phyloP scores from a whole-genome alignment of 2,797 vertebrate genomes.

The Enteromius treurensis region DNA sequence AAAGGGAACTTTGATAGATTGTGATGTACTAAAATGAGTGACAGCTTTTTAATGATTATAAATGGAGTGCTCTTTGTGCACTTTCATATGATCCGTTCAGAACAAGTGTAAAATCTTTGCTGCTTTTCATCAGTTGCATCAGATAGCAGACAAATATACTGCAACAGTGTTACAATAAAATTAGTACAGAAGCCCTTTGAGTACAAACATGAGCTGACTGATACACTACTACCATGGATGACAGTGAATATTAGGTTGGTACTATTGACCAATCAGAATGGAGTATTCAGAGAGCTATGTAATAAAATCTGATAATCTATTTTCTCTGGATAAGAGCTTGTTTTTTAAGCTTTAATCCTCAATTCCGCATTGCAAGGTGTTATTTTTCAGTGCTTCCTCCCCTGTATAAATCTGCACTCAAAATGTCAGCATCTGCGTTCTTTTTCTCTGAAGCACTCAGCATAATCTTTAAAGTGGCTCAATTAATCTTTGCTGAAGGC shows the following conservation, averaged over 20 bases:
- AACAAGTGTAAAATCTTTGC: not conserved
- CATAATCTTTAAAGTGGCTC: conserved; percentile 31
- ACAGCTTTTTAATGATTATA: too few relatives aligned
- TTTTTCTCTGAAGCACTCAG: conserved; percentile 39
- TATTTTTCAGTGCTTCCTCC: not conserved
- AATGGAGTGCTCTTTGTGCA: not conserved
- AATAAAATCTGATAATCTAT: conserved; percentile 1
- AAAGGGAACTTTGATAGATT: too few relatives aligned
- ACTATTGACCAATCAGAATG: not conserved
- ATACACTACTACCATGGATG: not conserved
- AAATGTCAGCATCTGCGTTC: conserved; percentile 41
- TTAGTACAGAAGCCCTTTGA: not conserved
- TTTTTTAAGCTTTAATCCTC: conserved; percentile 24
- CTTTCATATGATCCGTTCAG: too few relatives aligned
- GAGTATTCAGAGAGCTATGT: not conserved
- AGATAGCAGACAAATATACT: not conserved
- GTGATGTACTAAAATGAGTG: too few relatives aligned
- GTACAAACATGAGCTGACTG: not conserved
- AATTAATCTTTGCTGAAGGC: conserved; percentile 43
- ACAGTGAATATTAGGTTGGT: not conserved
- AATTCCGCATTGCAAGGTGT: not conserved
- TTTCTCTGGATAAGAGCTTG: not conserved
- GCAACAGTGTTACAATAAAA: not conserved
- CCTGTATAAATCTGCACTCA: conserved; percentile 35
- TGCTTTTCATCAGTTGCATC: not conserved